These are phyloP conservation scores for Meda fulgida DNA, from an alignment of 2,797 vertebrate genomes.

Conservation along the genomic window DNA sequence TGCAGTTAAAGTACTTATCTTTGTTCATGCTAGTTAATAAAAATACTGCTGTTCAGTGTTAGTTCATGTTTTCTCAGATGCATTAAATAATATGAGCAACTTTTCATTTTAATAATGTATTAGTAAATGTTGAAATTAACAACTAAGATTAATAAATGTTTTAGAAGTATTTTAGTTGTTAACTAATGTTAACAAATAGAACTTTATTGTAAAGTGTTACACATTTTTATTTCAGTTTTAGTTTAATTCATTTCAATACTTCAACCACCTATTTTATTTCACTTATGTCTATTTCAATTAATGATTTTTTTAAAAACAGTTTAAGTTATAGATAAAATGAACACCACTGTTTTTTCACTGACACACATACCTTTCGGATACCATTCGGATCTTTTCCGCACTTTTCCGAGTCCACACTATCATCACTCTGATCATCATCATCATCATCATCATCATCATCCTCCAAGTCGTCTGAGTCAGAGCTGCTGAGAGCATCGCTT, in stretches of 20 bases:
- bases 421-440: constrained; percentile 82
- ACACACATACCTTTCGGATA: constrained; percentile 78
- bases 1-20: background rate
- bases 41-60: background rate
- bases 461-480: constrained; percentile 89
- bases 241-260: background rate
- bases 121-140: background rate
- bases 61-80: background rate
- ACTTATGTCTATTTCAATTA: background rate
- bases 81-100: background rate
- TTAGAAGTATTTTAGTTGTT: background rate
- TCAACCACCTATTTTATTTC: background rate
- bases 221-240: background rate
- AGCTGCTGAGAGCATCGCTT: constrained; percentile 88
- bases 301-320: background rate
- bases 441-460: constrained; percentile 81
- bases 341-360: background rate
- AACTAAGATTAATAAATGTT: background rate
- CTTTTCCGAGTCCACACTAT: constrained; percentile 86
- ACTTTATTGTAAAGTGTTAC: background rate
- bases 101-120: background rate
- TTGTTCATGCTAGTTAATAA: background rate
- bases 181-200: background rate
- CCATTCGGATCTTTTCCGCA: constrained; percentile 82
- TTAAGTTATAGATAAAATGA: background rate